Evolutionary conservation across 2,113 vertebrate species (phyloP).

Genomic region (Butastur rufipennis): DNA sequence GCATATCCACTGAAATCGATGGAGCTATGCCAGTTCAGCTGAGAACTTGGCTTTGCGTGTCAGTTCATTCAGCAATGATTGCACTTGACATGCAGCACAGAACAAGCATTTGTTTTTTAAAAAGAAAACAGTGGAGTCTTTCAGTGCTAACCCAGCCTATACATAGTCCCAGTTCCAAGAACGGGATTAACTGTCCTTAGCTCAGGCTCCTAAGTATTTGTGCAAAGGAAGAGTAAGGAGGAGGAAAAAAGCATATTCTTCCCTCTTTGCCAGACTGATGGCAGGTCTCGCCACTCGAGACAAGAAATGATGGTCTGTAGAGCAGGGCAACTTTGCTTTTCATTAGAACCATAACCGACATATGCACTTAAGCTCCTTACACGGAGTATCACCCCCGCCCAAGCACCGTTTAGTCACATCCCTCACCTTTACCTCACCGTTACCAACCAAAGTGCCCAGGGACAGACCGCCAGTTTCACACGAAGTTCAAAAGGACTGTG

Average conservation of each 20-base stretch:
- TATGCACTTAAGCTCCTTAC: neutral
- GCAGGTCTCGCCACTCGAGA: neutral
- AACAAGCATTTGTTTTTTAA: conserved; percentile 39
- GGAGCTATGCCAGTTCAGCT: conserved; percentile 5
- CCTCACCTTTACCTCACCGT: neutral
- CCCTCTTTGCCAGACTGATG: neutral
- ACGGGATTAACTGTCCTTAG: conserved; percentile 19
- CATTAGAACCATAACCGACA: neutral
- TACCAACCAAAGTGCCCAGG: neutral
- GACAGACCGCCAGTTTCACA: neutral
- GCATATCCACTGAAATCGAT: neutral
- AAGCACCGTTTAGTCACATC: neutral
- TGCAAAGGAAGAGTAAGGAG: neutral
- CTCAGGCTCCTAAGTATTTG: neutral
- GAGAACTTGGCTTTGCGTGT: conserved; percentile 28
- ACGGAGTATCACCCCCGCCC: neutral
- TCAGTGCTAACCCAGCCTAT: conserved; percentile 11
- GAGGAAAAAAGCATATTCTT: neutral
- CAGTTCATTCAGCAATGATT: conserved; percentile 52
- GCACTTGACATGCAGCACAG: conserved; percentile 30
- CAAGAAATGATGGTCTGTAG: neutral
- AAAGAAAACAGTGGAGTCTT: conserved; percentile 54
- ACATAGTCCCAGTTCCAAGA: neutral
- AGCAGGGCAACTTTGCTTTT: neutral
- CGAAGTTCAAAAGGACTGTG: neutral